Evolutionary conservation across 1,140 invertebrate genomes (phyloP).

Genomic region (Paracyclopina nana): DNA sequence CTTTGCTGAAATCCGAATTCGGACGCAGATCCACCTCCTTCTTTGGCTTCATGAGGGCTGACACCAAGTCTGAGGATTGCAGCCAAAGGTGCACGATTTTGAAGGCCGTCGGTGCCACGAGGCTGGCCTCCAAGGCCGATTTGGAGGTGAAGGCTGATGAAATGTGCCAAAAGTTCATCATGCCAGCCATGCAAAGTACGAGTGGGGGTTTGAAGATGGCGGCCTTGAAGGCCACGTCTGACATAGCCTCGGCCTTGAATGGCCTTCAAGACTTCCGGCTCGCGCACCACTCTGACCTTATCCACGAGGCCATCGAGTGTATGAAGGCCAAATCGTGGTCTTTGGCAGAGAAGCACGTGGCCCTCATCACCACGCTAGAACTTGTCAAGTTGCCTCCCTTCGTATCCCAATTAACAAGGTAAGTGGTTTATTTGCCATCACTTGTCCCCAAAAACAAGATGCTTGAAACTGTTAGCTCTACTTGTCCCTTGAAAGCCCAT

Average conservation of each 20-base stretch:
- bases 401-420: conserved; percentile 4
- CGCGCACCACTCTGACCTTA: not conserved
- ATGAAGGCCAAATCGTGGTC: not conserved
- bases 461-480: no score
- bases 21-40: not conserved
- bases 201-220: not conserved
- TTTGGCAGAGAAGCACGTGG: not conserved
- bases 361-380: not conserved
- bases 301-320: conserved; percentile 1
- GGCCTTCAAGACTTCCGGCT: not conserved
- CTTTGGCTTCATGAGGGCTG: not conserved
- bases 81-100: not conserved
- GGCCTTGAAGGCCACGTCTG: not conserved
- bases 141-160: not conserved
- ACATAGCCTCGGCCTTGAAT: not conserved
- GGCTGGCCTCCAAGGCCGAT: not conserved
- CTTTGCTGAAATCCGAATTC: not conserved
- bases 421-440: not conserved
- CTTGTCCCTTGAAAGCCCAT: no score
- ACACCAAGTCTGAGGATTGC: not conserved
- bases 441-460: no score
- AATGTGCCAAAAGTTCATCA: not conserved
- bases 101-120: not conserved
- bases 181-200: conserved; percentile 1
- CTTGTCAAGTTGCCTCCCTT: conserved; percentile 8